Base-by-base conservation (phyloP, 2,797 vertebrate species). In the Sebastolobus alascanus region DNA sequence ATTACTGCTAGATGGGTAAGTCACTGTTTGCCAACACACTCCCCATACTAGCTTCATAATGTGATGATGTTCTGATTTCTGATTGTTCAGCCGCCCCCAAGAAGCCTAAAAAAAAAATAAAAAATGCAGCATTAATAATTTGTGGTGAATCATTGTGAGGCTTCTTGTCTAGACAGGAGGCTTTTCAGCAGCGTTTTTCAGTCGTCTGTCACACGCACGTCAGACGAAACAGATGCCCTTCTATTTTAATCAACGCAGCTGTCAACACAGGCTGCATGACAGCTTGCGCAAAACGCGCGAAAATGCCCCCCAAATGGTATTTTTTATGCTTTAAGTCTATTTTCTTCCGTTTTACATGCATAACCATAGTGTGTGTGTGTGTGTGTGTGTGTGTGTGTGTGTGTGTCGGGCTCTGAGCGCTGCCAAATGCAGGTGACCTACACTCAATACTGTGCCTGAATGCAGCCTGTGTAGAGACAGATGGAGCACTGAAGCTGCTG, bases 241-340 rank as follows among this genome's bases (percentile, higher is more conserved):
- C 16, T 8, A 73, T 54, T 37, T 52, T 13, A 64, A 64, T 50
- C 43, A 64, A 73, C 33, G 13, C 58, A 52, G 70, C 70, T 61
- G 38, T 33, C 56, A 11, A 46, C 38, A 33, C 35, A 71, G 37
- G 18, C 59, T 40, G 54, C 4, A 10, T n/a, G n/a, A 58, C 37
- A 71, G 55, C 37, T 43, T 31, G 25, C 29, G 27, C 16, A 1
- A 13, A 11, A 18, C 9, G 11, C 20, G 27, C 5, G 35, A 1
- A 11, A 40, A 38, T 70, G 50, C 7, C 29, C 25, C 13, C 22
- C 1, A 69, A 12, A 56, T 33, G 38, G 68, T 68, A 58, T 37
- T 27, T 27, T 38, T 20, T 43, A 65, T 27, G 38, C 37, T 65
- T 0, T 16, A 18, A 40, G 13, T 29, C 25, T 18, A 4, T 31